Base-by-base conservation (phyloP, 2,113 vertebrate genomes). In the Pangasianodon hypophthalmus region DNA sequence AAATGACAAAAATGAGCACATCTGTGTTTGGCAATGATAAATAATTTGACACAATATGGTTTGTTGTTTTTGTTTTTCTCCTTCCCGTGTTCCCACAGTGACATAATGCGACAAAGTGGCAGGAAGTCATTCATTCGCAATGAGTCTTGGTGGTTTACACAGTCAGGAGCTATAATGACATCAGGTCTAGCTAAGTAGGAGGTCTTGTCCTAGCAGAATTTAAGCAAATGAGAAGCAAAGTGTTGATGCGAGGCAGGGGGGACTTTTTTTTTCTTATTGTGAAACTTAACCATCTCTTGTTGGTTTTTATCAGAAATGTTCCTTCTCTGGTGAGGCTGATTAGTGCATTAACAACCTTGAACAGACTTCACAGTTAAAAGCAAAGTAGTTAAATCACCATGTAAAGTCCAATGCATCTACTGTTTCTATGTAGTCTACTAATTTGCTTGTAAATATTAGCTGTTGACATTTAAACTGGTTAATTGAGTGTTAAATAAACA, bases 11-110 rank as follows among this genome's bases (percentile, higher is more conserved):
- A n/a, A 50, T 16, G 6, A 81, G 7, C 13, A 52, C 48, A 80
- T 29, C 46, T 81, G 48, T 32, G 2, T 54, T 52, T 32, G 26
- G 13, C 48, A 52, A 4, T 32, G 79, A 81, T 81, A 16, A 54
- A 81, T 81, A 18, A 54, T 54, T 81, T 56, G 29, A 19, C 1
- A n/a, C 26, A 82, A 54, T 1, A n/a, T n/a, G 29, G 13, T 7
- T 52, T 81, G 77, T 52, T 81, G 79, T 81, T 52, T 81, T 56
- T 82, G 50, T 82, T 82, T 50, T 37, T 56, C 50, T 32, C 16
- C 6, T 54, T 52, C 48, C 75, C 13, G 5, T 56, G 50, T 18
- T 82, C 16, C 7, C 50, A 82, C 79, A 54, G 50, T 82, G 50
- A 82, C 50, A 32, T 19, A 81, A 81, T 81, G 79, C 16, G 6